These are phyloP conservation scores for Caloenas nicobarica DNA, from an alignment of 2,113 vertebrate species.

Conservation along the genomic window DNA sequence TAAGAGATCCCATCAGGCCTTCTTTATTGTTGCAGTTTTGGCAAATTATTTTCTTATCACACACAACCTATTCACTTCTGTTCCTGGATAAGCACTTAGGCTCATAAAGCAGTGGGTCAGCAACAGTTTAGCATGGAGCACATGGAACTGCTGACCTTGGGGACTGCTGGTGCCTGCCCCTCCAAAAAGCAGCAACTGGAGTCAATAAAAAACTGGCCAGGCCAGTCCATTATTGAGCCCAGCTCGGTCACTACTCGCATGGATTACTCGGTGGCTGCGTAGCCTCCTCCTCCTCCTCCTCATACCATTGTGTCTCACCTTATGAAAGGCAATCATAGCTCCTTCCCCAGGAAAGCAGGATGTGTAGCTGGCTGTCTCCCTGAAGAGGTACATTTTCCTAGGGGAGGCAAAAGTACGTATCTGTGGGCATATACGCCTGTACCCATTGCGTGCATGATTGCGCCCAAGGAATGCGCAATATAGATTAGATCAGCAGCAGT, in stretches of 20 bases:
- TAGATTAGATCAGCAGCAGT: slow-evolving; percentile 51
- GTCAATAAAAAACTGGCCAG: slow-evolving; percentile 79
- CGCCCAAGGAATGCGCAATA: not conserved
- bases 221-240: slow-evolving; percentile 38
- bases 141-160: slow-evolving; percentile 74
- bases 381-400: not conserved
- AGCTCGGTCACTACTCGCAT: slow-evolving; percentile 46
- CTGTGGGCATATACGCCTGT: not conserved
- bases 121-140: slow-evolving; percentile 79
- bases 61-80: slow-evolving; percentile 85
- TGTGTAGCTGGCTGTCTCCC: not conserved
- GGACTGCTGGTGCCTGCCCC: slow-evolving; percentile 70
- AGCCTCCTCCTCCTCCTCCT: not conserved
- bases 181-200: slow-evolving; percentile 78
- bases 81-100: slow-evolving; percentile 84
- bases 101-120: slow-evolving; percentile 82
- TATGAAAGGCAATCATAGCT: not conserved
- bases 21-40: slow-evolving; percentile 86
- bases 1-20: slow-evolving; percentile 84
- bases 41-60: slow-evolving; percentile 89
- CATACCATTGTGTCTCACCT: slow-evolving; percentile 17
- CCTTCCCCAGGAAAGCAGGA: not conserved
- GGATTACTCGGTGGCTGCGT: not conserved
- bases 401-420: not conserved
- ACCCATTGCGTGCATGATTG: not conserved